A percentile compares a stretch with the other conserved stretches of the same genome.
These are phyloP conservation scores for Cheilosia variabilis DNA, from an alignment of 2,888 invertebrate species.

Conservation along the genomic window DNA sequence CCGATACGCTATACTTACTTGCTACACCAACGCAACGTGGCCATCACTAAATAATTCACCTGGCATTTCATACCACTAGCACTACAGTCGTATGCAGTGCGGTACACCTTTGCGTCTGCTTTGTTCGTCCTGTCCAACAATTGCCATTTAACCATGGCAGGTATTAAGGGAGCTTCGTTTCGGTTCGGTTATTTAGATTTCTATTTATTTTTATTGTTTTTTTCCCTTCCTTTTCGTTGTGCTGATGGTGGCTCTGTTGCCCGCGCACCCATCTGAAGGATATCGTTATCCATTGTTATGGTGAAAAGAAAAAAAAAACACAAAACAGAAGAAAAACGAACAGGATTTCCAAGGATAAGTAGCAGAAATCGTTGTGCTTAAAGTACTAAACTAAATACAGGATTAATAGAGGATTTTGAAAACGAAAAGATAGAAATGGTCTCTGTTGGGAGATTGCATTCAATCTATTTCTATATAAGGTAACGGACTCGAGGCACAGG, in stretches of 20 bases:
- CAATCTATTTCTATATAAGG: conserved; percentile 55
- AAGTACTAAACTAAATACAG: conserved; percentile 74
- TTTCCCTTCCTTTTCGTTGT: conserved; percentile 5
- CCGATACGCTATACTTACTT: conserved; percentile 31
- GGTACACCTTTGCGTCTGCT: conserved; percentile 38
- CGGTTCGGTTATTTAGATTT: conserved; percentile 69
- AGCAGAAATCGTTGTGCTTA: conserved; percentile 75
- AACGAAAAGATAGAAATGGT: conserved; percentile 55
- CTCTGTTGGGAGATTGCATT: conserved; percentile 50
- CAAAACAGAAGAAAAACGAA: neutral
- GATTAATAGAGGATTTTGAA: conserved; percentile 74
- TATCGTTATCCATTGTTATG: conserved; percentile 24
- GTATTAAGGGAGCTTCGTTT: conserved; percentile 70
- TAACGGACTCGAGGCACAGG: neutral
- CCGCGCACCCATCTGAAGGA: neutral
- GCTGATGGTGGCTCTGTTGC: conserved; percentile 9
- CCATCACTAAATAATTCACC: conserved; percentile 70
- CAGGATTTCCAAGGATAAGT: conserved; percentile 71
- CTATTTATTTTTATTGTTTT: conserved; percentile 68
- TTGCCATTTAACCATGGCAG: conserved; percentile 64
- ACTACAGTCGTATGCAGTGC: neutral
- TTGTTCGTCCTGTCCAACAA: conserved; percentile 61
- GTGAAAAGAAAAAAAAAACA: neutral
- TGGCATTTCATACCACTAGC: conserved; percentile 52
- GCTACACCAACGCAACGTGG: conserved; percentile 21